Base-by-base conservation (phyloP, 2,113 vertebrate species). In the Atractosteus spatula region DNA sequence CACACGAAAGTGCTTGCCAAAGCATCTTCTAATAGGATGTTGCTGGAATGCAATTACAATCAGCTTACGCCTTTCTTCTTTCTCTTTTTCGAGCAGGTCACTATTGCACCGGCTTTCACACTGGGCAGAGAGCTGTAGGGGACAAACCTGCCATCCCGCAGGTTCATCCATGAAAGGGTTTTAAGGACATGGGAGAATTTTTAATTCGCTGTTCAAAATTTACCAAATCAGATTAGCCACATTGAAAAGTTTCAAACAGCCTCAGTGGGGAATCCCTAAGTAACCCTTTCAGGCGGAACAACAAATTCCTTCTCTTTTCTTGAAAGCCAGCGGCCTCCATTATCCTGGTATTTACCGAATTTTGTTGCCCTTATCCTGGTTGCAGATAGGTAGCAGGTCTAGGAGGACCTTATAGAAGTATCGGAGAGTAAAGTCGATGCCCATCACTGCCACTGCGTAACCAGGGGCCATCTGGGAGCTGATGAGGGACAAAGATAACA, bases 331-430 rank as follows among this genome's bases (percentile, higher is more conserved):
- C 43, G 5, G 51, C 17, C 3, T 41, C 11, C 61, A 59, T 42
- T 12, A 13, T 56, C 56, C 14, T 7, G 8, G 42, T 4, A 1
- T 0, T 80, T 78, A 98, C 97, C 97, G 94, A 79, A 99, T 95
- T 88, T 99, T 99, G 85, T 96, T 97, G 70, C 97, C 97, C 13
- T 94, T 97, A 14, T 98, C 96, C 74, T 98, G 97, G 86, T 97
- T 98, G 83, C 97, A 99, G 66, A 98, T 91, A 47, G 97, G 97
- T 66, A 99, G 79, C 62, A 98, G 87, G 80, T 98, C 97, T 87
- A 99, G 92, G 7, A 99, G 91, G 47, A 99, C 96, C 82, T 99
- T 99, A 84, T 99, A 99, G 89, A 99, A 99, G 84, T 98, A 99
- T 6, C 97, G 86, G 1, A 99, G 91, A 0, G 97, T 99, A 84